Conservation (phyloP, 2,113 vertebrate species). For the Craseonycteris thonglongyai region DNA sequence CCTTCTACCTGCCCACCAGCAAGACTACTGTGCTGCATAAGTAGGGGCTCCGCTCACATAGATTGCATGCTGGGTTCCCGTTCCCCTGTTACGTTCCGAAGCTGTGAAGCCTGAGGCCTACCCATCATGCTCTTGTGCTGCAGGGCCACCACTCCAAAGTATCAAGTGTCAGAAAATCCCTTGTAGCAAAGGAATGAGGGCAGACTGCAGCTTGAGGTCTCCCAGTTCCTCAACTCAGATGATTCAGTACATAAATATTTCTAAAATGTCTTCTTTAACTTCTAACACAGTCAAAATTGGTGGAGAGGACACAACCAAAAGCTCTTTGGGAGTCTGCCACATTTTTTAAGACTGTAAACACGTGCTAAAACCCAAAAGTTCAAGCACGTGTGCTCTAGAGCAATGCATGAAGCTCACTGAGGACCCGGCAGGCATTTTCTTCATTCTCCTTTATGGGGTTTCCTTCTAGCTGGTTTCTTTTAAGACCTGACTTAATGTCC, state of each 20-base stretch:
- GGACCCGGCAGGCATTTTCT: background rate
- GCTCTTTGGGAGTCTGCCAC: background rate
- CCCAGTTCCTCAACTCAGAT: background rate
- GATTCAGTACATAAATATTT: background rate
- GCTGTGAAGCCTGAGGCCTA: background rate
- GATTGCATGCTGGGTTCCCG: background rate
- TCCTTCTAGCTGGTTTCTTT: background rate
- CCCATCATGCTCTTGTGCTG: background rate
- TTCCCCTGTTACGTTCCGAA: background rate
- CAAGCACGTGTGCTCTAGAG: background rate
- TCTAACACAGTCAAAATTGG: background rate
- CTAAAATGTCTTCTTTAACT: background rate
- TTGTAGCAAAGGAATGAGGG: background rate
- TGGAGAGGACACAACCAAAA: background rate
- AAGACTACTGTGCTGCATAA: accelerated
- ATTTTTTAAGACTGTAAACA: background rate
- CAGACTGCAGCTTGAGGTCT: background rate
- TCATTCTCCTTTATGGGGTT: background rate
- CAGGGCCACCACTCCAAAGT: background rate
- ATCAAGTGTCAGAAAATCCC: background rate
- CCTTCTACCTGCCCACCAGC: background rate
- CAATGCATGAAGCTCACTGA: background rate
- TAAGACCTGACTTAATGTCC: background rate
- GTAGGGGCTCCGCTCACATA: background rate
- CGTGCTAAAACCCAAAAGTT: background rate